A percentile compares a stretch with the other conserved stretches of the same genome.
These are phyloP conservation scores for Chaetops frenatus DNA, from an alignment of 2,113 vertebrate genomes.

Conservation along the genomic window DNA sequence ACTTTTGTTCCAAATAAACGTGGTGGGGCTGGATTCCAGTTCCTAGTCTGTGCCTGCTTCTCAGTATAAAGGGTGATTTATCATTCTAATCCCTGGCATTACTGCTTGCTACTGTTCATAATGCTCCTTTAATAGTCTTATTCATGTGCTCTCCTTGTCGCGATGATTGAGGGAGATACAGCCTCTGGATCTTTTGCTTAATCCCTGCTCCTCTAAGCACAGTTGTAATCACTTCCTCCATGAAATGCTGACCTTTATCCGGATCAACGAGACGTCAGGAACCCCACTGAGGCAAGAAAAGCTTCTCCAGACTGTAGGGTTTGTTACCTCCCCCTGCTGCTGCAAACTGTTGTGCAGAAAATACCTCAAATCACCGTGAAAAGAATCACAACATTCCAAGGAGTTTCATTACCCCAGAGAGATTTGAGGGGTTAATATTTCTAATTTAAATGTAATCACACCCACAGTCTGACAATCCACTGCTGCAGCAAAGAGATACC, in stretches of 20 bases:
- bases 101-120: neutral
- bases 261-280: neutral
- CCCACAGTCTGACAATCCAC: neutral
- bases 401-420: neutral
- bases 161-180: neutral
- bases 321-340: neutral
- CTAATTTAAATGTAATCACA: neutral
- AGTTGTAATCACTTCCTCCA: neutral
- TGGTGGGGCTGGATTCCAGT: neutral
- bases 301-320: neutral
- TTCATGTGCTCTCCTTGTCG: neutral
- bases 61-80: neutral
- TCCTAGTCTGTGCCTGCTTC: neutral
- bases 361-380: neutral
- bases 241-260: neutral
- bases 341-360: neutral
- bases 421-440: neutral
- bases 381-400: neutral
- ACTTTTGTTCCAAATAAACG: neutral
- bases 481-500: neutral
- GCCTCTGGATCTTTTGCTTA: neutral
- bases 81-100: slow-evolving; percentile 4
- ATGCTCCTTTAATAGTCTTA: neutral
- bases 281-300: neutral
- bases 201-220: neutral